phyloP scores from a whole-genome alignment of 2,888 invertebrate genomes.

The Mythimna lalbum region DNA sequence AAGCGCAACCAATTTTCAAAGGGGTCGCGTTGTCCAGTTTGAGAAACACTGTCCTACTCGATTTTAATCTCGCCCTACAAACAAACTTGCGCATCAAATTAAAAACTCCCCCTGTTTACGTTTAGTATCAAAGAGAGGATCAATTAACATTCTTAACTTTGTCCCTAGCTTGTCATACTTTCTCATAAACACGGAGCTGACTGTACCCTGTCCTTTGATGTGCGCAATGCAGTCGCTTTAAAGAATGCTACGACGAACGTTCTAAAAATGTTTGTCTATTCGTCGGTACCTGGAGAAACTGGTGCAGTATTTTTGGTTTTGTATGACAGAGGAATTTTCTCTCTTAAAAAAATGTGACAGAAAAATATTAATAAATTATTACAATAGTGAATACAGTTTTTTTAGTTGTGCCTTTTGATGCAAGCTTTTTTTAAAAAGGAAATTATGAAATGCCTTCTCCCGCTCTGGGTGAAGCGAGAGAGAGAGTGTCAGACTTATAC shows the following conservation, averaged over 20 bases:
- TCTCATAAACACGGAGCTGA: constrained; percentile 73
- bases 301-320: constrained; percentile 21
- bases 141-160: constrained; percentile 79
- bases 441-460: no score
- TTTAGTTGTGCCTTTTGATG: no score
- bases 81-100: constrained; percentile 75
- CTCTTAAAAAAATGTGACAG: background rate
- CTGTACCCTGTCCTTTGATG: constrained; percentile 71
- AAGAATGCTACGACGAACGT: constrained; percentile 72
- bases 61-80: constrained; percentile 62
- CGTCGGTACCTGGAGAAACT: constrained; percentile 4
- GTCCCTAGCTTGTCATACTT: constrained; percentile 77
- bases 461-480: no score
- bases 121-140: constrained; percentile 78
- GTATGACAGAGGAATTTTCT: background rate
- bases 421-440: no score
- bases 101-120: constrained; percentile 82
- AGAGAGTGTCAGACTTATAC: no score
- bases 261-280: constrained; percentile 63
- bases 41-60: constrained; percentile 58
- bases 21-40: no score
- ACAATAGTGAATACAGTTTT: no score
- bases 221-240: constrained; percentile 63
- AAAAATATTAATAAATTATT: no score
- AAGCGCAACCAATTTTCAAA: no score